Evolutionary conservation across 1,140 invertebrate genomes (phyloP).

Genomic region (Euwallacea fornicatus): DNA sequence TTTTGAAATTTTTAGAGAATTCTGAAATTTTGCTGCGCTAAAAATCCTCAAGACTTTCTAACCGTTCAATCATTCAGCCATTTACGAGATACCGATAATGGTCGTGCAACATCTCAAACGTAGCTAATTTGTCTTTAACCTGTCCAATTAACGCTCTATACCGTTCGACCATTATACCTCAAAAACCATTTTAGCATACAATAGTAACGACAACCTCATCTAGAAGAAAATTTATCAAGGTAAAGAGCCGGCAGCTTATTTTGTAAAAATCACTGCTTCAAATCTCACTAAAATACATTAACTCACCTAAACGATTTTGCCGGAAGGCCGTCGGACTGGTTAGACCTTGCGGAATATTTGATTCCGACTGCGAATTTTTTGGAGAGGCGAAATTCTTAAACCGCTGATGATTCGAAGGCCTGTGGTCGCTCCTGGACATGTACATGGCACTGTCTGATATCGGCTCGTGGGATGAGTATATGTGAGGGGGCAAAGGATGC

Average conservation of each 20-base stretch:
- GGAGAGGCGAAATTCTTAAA: slow-evolving; percentile 40
- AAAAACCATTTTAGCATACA: too few relatives aligned
- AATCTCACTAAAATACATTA: neutral
- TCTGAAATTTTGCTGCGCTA: neutral
- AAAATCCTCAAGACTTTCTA: too few relatives aligned
- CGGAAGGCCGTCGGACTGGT: slow-evolving; percentile 49
- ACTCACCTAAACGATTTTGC: slow-evolving; percentile 44
- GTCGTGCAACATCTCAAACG: too few relatives aligned
- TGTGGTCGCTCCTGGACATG: slow-evolving; percentile 47
- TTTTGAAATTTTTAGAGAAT: neutral
- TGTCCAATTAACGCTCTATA: too few relatives aligned
- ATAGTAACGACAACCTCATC: too few relatives aligned
- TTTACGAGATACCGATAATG: too few relatives aligned
- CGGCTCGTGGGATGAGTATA: slow-evolving; percentile 52
- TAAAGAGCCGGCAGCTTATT: too few relatives aligned
- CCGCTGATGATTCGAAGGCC: slow-evolving; percentile 42
- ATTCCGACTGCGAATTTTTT: slow-evolving; percentile 50
- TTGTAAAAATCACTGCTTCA: too few relatives aligned
- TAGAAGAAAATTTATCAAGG: too few relatives aligned
- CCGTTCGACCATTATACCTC: too few relatives aligned
- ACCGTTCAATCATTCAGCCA: too few relatives aligned
- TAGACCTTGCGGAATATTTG: slow-evolving; percentile 49
- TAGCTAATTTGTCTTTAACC: too few relatives aligned
- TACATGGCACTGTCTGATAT: slow-evolving; percentile 44
- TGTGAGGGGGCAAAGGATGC: slow-evolving; percentile 40